A percentile compares a stretch with the other conserved stretches of the same genome.
phyloP scores from a whole-genome alignment of 2,888 invertebrate genomes.

The Macrosiphum euphorbiae region DNA sequence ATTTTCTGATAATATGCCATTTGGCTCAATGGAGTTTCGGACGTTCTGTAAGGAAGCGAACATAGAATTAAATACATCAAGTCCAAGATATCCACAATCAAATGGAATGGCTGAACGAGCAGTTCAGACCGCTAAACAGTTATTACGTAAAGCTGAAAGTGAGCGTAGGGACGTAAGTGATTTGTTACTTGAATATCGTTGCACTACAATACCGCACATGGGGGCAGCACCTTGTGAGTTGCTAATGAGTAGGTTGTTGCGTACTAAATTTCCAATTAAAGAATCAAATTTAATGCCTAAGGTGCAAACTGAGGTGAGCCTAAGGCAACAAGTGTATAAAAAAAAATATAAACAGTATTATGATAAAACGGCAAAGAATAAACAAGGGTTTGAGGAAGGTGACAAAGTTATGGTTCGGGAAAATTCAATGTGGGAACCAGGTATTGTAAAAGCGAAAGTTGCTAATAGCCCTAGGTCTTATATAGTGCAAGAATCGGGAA shows the following conservation, averaged over 20 bases:
- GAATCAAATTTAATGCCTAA: neutral
- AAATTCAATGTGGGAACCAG: neutral
- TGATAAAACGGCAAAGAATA: constrained; percentile 27
- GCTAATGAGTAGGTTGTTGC: neutral
- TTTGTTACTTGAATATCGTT: constrained; percentile 25
- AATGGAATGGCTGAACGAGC: constrained; percentile 36
- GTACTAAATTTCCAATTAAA: constrained; percentile 20
- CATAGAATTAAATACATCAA: constrained; percentile 19
- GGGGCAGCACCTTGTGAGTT: constrained; percentile 17
- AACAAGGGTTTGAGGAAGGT: neutral
- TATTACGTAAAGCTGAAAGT: neutral
- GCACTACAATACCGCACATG: constrained; percentile 28
- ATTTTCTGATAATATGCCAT: constrained; percentile 52
- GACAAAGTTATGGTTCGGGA: neutral
- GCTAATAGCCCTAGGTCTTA: neutral
- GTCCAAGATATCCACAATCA: constrained; percentile 41
- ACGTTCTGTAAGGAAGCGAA: too few relatives aligned
- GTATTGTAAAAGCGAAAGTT: neutral
- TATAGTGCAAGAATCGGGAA: too few relatives aligned
- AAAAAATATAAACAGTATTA: constrained; percentile 20
- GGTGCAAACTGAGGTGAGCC: neutral
- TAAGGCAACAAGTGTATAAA: neutral
- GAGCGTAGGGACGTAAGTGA: neutral
- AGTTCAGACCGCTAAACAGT: constrained; percentile 29
- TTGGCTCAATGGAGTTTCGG: constrained; percentile 30